Evolutionary conservation across 2,888 invertebrate genomes (phyloP).

Genomic region (Strigamia maritima): DNA sequence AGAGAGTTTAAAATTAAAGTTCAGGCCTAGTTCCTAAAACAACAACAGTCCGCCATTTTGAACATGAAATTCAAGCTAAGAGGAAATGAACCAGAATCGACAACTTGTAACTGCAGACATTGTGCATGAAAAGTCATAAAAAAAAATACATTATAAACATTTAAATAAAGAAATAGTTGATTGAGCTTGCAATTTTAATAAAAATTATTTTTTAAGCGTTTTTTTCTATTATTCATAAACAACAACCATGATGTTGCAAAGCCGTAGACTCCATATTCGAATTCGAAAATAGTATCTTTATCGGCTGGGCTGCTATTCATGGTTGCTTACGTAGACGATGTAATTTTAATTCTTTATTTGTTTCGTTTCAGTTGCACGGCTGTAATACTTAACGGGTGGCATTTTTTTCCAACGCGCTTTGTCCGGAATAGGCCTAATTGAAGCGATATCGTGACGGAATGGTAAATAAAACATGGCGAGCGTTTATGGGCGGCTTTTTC

Average conservation of each 20-base stretch:
- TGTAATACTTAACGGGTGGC: background rate
- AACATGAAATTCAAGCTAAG: background rate
- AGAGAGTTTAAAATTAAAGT: background rate
- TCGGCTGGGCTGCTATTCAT: background rate
- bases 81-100: background rate
- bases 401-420: conserved; percentile 4
- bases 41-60: conserved; percentile 15
- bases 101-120: background rate
- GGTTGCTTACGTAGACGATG: background rate
- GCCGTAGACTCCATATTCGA: background rate
- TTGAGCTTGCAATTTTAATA: conserved; percentile 2
- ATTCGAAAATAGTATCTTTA: background rate
- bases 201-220: conserved; percentile 12
- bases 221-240: conserved; percentile 1
- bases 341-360: conserved; percentile 8
- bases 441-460: conserved; percentile 15
- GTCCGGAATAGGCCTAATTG: conserved; percentile 11
- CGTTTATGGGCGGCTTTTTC: background rate
- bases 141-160: background rate
- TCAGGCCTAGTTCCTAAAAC: background rate
- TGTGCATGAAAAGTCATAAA: background rate
- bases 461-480: conserved; percentile 15
- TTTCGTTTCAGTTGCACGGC: conserved; percentile 1
- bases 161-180: conserved; percentile 6
- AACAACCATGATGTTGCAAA: conserved; percentile 9